These are phyloP conservation scores for Sardina pilchardus DNA, from an alignment of 2,113 vertebrate genomes.

Conservation along the genomic window DNA sequence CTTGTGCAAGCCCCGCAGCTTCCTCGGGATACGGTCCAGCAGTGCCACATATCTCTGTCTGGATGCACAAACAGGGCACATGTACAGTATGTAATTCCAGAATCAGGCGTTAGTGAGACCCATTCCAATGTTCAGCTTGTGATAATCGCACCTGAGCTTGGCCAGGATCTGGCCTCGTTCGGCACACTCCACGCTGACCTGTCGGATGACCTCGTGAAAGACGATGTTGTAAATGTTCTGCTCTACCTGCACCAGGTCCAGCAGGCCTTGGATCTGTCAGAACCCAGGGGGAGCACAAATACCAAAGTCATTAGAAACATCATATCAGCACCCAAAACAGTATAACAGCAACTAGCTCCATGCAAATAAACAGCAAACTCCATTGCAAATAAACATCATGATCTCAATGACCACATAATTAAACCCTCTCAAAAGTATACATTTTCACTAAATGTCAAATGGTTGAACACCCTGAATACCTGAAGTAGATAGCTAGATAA, in stretches of 20 bases:
- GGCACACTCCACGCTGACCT: constrained; percentile 83
- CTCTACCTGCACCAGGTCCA: constrained; percentile 79
- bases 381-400: no score
- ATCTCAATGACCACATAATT: neutral
- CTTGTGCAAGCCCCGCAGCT: constrained; percentile 79
- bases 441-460: neutral
- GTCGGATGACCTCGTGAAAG: constrained; percentile 88
- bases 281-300: neutral
- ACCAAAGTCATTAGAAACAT: neutral
- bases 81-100: neutral
- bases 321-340: neutral
- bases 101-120: neutral
- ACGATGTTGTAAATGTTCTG: constrained; percentile 87
- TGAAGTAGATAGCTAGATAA: neutral
- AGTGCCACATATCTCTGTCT: constrained; percentile 82
- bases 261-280: constrained; percentile 77
- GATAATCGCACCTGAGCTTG: constrained; percentile 78
- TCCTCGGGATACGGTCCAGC: constrained; percentile 76
- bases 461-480: neutral
- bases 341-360: no score
- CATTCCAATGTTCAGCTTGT: neutral
- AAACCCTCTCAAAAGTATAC: neutral
- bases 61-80: constrained; percentile 32
- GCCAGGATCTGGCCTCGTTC: constrained; percentile 87
- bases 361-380: no score